Base-by-base conservation (phyloP, 2,797 vertebrate species). In the Chlorospingus semifuscus region DNA sequence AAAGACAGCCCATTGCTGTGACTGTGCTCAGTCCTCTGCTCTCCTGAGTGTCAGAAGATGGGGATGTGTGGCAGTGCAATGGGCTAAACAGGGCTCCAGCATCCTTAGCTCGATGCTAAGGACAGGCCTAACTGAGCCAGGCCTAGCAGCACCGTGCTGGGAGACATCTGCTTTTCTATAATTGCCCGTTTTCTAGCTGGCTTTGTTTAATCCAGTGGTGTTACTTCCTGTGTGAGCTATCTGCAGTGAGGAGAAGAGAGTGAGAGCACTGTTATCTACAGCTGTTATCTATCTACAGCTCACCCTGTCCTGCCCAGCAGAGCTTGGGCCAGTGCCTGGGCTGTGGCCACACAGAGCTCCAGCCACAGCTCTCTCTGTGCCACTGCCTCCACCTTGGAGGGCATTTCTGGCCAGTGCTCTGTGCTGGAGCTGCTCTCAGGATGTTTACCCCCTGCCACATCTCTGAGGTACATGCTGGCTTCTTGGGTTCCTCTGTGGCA, bases 291-390 rank as follows among this genome's bases (percentile, higher is more conserved):
- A 11, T 29, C 39, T 29, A 5, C 66, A 47, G 41, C 52, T 70
- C 0, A 0, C 16, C 15, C 37, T 5, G 1, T 70, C 39, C 50
- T 61, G 49, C 52, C 23, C 46, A 30, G n/a, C 36, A 21, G 20
- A 16, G 4, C 36, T 2, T 44, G 65, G 70, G 29, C 2, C 0
- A 1, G 16, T 12, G 34, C 26, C 49, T 18, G 34, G 37, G 53
- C 70, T 71, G 53, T 47, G 57, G 53, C 18, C 64, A 34, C 46
- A 32, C 29, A 7, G 3, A 32, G 47, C 36, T 20, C 36, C 2
- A 4, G 57, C 37, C 55, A 4, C 34, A 71, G 50, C 74, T 57
- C 74, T 42, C 1, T 2, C 53, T 4, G 2, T 44, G 37, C n/a
- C 61, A 4, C 26, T 44, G 23, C 50, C 0, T 4, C 41, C 57